Evolutionary conservation across 2,113 vertebrate species (phyloP).

Genomic region (Alectura lathami): DNA sequence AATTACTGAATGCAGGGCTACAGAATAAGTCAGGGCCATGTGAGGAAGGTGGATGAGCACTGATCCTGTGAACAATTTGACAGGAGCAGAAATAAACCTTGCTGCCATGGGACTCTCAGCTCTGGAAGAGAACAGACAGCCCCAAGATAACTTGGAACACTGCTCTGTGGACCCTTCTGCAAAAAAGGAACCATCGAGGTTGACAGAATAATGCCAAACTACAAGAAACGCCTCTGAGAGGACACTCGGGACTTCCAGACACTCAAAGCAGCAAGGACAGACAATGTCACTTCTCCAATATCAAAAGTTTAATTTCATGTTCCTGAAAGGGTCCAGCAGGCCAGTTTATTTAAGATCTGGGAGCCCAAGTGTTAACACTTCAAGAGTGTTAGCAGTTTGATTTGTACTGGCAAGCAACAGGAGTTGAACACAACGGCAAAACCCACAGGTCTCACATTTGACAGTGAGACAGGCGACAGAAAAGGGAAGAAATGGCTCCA

Average conservation of each 20-base stretch:
- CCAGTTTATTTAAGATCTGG: neutral
- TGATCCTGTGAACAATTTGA: neutral
- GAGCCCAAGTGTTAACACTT: neutral
- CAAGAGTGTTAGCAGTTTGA: neutral
- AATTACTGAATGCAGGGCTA: neutral
- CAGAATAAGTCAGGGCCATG: neutral
- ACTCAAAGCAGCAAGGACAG: neutral
- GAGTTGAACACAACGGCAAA: neutral
- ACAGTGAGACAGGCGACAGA: neutral
- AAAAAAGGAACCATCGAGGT: neutral
- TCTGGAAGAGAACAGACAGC: neutral
- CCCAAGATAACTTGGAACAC: neutral
- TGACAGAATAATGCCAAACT: neutral
- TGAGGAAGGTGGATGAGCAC: neutral
- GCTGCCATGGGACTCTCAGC: neutral
- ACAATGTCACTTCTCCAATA: neutral
- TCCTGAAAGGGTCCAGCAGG: neutral
- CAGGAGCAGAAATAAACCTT: neutral
- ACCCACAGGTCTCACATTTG: neutral
- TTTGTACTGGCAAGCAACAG: neutral
- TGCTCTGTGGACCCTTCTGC: fast-evolving
- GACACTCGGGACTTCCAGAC: neutral
- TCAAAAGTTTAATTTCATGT: neutral
- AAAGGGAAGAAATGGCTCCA: neutral
- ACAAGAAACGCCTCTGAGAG: fast-evolving